Evolutionary conservation across 2,113 vertebrate genomes (phyloP), one percentile per base, ranked within the genome.

Genomic region (Prunella himalayana): DNA sequence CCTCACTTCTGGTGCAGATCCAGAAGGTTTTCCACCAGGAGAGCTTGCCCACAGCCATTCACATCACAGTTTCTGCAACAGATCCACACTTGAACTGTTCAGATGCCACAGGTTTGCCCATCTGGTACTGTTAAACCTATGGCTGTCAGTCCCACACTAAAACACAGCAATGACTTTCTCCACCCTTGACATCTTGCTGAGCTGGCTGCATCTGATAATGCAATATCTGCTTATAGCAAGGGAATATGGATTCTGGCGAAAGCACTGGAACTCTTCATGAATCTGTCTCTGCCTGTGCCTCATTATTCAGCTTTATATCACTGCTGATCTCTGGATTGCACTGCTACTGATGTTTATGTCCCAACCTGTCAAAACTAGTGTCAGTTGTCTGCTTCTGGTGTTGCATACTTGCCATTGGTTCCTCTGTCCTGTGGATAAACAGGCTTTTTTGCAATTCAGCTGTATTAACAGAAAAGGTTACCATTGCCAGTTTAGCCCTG

Each of bases 1-100:
- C 71, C 88, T 80, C 79, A n/a, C 45, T 93, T 94, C 90, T 97
- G 95, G 94, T 95, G 76, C 76, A 80, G 54, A 92, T 95, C 95
- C 96, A 97, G 96, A 96, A 96, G 90, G 94, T 71, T 95, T 96
- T 96, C 71, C 95, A 96, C 95, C 94, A 95, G 94, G 94, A 97
- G 92, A 97, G 88, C 82, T 88, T 88, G 92, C 94, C 90, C 0
- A 4, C 92, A 96, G 92, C 71, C 66, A 66, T 93, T 86, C 94
- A 61, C 95, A 86, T 95, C 79, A 72, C 65, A 86, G 51, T 86
- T 92, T 83, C 65, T 93, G 79, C 71, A 92, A 30, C 6, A 19
- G 47, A 86, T 82, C 85, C 76, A 63, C 79, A 63, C 54, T 90
- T 86, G 45, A 92, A 86, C 82, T 73, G 42, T 77, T 96, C 92